Evolutionary conservation across 2,888 invertebrate genomes (phyloP).

Genomic region (Actias luna): DNA sequence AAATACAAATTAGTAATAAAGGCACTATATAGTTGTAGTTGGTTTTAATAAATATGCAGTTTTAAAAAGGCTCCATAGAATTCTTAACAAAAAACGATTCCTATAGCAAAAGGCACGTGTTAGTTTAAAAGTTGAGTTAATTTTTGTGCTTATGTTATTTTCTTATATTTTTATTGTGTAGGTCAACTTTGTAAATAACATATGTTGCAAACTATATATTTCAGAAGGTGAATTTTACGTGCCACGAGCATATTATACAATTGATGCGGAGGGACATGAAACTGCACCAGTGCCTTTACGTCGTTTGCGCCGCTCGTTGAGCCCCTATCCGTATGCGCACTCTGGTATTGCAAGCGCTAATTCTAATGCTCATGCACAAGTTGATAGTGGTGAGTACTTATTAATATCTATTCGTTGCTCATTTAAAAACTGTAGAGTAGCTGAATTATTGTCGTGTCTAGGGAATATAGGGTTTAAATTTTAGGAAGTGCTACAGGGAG

Average conservation of each 20-base stretch:
- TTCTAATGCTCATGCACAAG: constrained; percentile 38
- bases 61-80: not conserved
- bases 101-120: too few relatives aligned
- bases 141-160: too few relatives aligned
- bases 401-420: not conserved
- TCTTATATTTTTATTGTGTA: too few relatives aligned
- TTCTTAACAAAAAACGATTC: not conserved
- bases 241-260: constrained; percentile 82
- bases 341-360: constrained; percentile 35
- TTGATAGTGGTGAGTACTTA: constrained; percentile 17
- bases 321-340: constrained; percentile 51
- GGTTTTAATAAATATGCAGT: not conserved
- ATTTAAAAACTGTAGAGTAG: not conserved
- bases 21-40: not conserved
- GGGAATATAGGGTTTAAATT: too few relatives aligned
- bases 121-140: not conserved
- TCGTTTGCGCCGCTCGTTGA: constrained; percentile 62
- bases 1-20: too few relatives aligned
- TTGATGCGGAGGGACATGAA: constrained; percentile 79
- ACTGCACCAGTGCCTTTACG: constrained; percentile 73
- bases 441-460: not conserved
- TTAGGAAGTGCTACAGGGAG: too few relatives aligned
- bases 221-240: constrained; percentile 81
- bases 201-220: constrained; percentile 31
- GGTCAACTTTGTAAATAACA: constrained; percentile 3